These are phyloP conservation scores for Cephus pulcher DNA, from an alignment of 2,888 invertebrate genomes.

Conservation along the genomic window DNA sequence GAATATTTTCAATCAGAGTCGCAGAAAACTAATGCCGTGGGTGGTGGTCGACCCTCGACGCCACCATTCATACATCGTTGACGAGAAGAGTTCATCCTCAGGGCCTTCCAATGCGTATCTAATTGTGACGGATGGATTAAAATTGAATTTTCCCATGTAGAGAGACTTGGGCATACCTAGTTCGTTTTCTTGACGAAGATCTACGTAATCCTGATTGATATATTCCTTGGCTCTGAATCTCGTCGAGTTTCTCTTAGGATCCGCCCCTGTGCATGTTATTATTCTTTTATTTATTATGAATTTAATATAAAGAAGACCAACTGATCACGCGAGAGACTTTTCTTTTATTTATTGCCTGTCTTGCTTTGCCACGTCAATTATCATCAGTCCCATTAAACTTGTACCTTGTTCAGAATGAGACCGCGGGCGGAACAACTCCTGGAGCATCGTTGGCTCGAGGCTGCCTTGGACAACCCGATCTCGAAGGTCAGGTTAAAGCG, in stretches of 20 bases:
- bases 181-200: background rate
- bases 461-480: constrained; percentile 75
- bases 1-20: constrained; percentile 77
- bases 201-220: background rate
- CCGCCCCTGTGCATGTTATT: background rate
- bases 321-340: background rate
- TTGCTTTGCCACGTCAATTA: background rate
- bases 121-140: background rate
- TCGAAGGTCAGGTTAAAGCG: constrained; percentile 85
- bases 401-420: constrained; percentile 72
- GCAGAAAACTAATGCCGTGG: constrained; percentile 36
- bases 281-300: background rate
- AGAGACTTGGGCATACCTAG: background rate
- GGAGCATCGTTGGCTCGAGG: constrained; percentile 84
- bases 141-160: background rate
- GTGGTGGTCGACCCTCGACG: constrained; percentile 4
- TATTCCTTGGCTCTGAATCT: background rate
- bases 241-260: background rate
- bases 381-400: background rate
- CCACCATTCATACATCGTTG: constrained; percentile 43
- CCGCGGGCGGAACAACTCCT: constrained; percentile 78
- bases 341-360: background rate
- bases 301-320: background rate
- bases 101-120: background rate
- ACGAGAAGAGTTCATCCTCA: background rate